These are phyloP conservation scores for Oryzias sinensis DNA, from an alignment of 2,797 vertebrate genomes.

Conservation along the genomic window DNA sequence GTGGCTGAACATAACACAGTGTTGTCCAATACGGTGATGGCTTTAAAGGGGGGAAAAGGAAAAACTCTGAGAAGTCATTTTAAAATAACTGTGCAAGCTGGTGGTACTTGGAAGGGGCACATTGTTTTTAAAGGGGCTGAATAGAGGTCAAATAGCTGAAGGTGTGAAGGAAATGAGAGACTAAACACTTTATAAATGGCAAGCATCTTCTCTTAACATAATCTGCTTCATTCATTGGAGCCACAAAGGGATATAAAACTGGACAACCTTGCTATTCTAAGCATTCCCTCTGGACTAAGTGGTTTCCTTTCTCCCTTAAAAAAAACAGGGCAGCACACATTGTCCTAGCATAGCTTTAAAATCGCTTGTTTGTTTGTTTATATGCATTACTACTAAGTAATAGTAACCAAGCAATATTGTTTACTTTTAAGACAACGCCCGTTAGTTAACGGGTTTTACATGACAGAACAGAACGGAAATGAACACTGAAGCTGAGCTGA, in stretches of 20 bases:
- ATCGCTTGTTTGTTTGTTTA: not conserved
- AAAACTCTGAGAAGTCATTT: conserved; percentile 22
- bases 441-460: conserved; percentile 60
- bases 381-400: not conserved
- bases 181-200: conserved; percentile 66
- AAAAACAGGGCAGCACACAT: conserved; percentile 13
- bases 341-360: not conserved
- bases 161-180: conserved; percentile 35
- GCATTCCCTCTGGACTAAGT: conserved; percentile 39
- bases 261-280: conserved; percentile 55
- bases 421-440: conserved; percentile 74
- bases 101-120: conserved; percentile 43
- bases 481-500: conserved; percentile 34
- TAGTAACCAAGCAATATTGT: conserved; percentile 3
- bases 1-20: conserved; percentile 64
- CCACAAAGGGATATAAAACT: conserved; percentile 50
- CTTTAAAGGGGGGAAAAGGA: conserved; percentile 3
- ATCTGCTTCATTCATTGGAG: conserved; percentile 47
- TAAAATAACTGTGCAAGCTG: conserved; percentile 48
- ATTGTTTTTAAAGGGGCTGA: conserved; percentile 56
- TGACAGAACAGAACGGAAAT: conserved; percentile 72
- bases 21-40: conserved; percentile 39
- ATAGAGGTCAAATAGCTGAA: conserved; percentile 64
- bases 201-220: conserved; percentile 49
- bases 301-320: conserved; percentile 17